Conservation (phyloP, 2,113 vertebrate genomes). For the Pituophis catenifer region DNA sequence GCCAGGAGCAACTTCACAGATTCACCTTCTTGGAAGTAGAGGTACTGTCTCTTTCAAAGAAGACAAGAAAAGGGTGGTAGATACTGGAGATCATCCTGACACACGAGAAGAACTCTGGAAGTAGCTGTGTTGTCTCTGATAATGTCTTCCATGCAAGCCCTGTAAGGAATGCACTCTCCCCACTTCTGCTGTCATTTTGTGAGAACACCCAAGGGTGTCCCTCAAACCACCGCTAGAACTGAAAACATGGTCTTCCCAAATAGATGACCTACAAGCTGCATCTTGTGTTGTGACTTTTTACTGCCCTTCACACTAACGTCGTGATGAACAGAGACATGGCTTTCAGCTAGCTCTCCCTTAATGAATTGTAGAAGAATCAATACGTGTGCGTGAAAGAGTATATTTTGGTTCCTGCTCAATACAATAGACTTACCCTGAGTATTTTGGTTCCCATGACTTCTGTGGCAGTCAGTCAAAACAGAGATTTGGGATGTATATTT, state of each 20-base stretch:
- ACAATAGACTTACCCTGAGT: neutral
- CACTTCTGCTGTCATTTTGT: neutral
- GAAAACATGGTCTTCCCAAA: neutral
- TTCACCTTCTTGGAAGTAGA: no score
- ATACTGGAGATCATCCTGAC: no score
- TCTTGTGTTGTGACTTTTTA: neutral
- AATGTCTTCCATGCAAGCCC: neutral
- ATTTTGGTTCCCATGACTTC: conserved; percentile 8
- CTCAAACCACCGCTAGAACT: neutral
- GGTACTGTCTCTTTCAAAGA: no score
- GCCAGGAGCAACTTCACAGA: no score
- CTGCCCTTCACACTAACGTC: neutral
- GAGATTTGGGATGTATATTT: neutral
- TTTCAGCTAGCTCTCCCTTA: neutral
- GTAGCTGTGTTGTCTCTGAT: neutral
- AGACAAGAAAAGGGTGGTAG: no score
- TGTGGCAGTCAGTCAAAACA: neutral
- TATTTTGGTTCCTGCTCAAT: neutral
- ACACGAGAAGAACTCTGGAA: neutral
- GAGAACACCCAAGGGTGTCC: neutral
- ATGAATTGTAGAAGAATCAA: neutral
- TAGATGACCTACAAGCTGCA: neutral
- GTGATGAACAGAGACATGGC: neutral
- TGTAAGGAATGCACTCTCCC: neutral
- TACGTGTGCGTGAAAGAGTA: neutral